phyloP scores from a whole-genome alignment of 2,888 invertebrate species.

The Aphodius sticticus region DNA sequence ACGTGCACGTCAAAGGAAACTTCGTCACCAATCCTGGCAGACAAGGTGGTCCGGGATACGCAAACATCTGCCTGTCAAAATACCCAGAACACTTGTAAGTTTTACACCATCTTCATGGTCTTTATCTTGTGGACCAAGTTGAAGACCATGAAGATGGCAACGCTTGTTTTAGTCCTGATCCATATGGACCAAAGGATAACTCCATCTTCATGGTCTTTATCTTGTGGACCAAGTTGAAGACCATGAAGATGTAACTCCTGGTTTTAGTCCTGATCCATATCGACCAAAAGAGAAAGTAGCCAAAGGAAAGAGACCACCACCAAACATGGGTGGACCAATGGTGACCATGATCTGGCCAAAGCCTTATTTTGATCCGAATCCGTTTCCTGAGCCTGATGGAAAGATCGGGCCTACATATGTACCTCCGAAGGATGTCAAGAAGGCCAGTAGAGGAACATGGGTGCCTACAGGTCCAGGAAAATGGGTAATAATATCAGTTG shows the following conservation, averaged over 20 bases:
- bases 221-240: background rate
- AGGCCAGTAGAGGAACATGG: slow-evolving; percentile 37
- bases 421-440: slow-evolving; percentile 44
- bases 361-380: slow-evolving; percentile 58
- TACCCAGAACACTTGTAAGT: slow-evolving; percentile 58
- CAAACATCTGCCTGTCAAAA: slow-evolving; percentile 61
- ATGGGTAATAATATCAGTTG: slow-evolving; percentile 46
- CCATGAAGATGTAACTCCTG: background rate
- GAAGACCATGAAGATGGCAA: background rate
- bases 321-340: slow-evolving; percentile 46
- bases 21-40: slow-evolving; percentile 57
- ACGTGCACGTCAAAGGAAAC: slow-evolving; percentile 46
- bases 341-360: slow-evolving; percentile 48
- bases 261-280: slow-evolving; percentile 49
- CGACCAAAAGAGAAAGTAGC: slow-evolving; percentile 48
- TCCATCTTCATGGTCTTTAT: background rate
- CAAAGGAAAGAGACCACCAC: slow-evolving; percentile 45
- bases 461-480: slow-evolving; percentile 55
- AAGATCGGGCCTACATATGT: slow-evolving; percentile 51
- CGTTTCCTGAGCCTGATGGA: slow-evolving; percentile 51
- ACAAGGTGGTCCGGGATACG: slow-evolving; percentile 64
- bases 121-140: background rate
- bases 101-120: background rate
- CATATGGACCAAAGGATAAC: slow-evolving; percentile 48
- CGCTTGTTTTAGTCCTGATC: slow-evolving; percentile 46